Conservation (phyloP, 2,797 vertebrate genomes). For the Taeniopygia guttata region DNA sequence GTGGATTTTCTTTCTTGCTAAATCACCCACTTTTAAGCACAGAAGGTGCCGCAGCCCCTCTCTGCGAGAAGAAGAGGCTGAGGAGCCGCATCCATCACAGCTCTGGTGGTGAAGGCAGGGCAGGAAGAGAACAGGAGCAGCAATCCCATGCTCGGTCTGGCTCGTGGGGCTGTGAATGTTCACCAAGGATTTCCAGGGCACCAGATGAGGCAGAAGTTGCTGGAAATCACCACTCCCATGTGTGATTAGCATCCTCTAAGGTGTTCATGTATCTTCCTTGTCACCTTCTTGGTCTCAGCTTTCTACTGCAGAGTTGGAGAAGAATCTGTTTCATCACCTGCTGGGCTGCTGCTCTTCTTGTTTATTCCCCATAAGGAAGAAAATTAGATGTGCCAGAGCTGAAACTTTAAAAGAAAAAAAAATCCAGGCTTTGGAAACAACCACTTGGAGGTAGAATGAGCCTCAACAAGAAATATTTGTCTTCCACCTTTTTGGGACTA, state of each 20-base stretch:
- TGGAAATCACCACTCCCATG: not conserved
- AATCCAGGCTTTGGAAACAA: not conserved
- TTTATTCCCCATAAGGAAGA: not conserved
- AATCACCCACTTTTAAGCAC: not conserved
- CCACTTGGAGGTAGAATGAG: not conserved
- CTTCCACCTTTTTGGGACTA: not conserved
- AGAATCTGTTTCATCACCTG: not conserved
- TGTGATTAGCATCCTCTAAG: not conserved
- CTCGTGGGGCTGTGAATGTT: not conserved
- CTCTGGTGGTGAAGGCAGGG: not conserved
- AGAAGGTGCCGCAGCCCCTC: not conserved
- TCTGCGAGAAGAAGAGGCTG: not conserved
- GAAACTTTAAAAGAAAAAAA: not conserved
- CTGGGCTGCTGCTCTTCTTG: not conserved
- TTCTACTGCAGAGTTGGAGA: not conserved
- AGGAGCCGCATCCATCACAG: not conserved
- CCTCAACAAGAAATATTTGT: not conserved
- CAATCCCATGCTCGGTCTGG: not conserved
- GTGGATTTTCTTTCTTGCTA: not conserved
- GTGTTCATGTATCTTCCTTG: not conserved
- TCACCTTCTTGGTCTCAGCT: not conserved
- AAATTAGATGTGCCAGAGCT: not conserved
- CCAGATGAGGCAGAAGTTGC: accelerated
- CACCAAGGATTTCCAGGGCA: not conserved
- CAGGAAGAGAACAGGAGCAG: not conserved